Conservation (phyloP, 2,888 invertebrate genomes). For the Hedychridium roseum region DNA sequence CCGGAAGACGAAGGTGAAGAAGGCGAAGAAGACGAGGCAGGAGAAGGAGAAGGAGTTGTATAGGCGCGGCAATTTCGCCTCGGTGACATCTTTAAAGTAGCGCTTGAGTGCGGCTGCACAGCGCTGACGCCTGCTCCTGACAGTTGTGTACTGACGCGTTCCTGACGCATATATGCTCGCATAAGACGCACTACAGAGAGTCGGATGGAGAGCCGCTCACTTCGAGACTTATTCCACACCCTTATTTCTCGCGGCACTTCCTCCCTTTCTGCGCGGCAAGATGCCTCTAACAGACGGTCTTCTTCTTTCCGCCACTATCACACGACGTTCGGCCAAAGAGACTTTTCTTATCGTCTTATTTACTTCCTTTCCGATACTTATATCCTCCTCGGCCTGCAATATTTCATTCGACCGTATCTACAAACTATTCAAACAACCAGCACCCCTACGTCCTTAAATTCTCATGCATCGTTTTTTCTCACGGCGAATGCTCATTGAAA, state of each 20-base stretch:
- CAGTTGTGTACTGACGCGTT: conserved; percentile 46
- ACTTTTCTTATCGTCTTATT: too few relatives aligned
- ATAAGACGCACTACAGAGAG: conserved; percentile 7
- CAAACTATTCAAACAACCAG: too few relatives aligned
- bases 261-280: conserved; percentile 34
- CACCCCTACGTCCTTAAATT: too few relatives aligned
- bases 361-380: too few relatives aligned
- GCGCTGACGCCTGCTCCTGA: conserved; percentile 54
- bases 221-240: conserved; percentile 46
- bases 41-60: too few relatives aligned
- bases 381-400: too few relatives aligned
- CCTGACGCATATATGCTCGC: conserved; percentile 8
- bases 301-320: too few relatives aligned
- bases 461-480: too few relatives aligned
- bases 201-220: conserved; percentile 16
- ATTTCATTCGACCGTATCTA: too few relatives aligned
- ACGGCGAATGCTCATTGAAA: not conserved
- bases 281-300: conserved; percentile 45
- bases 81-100: conserved; percentile 43
- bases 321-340: too few relatives aligned
- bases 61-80: conserved; percentile 35
- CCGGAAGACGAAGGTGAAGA: too few relatives aligned
- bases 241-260: conserved; percentile 51
- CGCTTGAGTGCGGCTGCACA: conserved; percentile 34
- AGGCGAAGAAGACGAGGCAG: too few relatives aligned